phyloP scores from a whole-genome alignment of 2,888 invertebrate genomes.

The Epirrhoe alternata region DNA sequence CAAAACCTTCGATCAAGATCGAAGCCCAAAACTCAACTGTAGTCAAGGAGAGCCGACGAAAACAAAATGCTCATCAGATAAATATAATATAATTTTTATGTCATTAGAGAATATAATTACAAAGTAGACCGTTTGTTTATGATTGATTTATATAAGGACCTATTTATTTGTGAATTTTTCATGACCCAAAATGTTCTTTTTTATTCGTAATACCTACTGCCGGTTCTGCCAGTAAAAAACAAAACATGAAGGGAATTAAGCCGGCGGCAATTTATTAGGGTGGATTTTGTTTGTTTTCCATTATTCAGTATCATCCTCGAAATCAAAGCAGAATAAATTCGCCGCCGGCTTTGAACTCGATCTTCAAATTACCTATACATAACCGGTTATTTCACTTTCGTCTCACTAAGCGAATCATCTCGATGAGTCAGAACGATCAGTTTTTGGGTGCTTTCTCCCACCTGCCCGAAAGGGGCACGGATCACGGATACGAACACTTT shows the following conservation, averaged over 20 bases:
- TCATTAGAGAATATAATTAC: no score
- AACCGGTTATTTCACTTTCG: constrained; percentile 80
- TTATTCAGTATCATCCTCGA: constrained; percentile 33
- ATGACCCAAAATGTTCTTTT: neutral
- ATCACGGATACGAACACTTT: constrained; percentile 82
- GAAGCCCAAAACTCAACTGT: no score
- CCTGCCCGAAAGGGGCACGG: constrained; percentile 80
- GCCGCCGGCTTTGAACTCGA: constrained; percentile 52
- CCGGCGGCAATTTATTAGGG: constrained; percentile 30
- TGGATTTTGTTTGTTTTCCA: constrained; percentile 34
- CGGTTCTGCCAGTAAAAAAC: neutral
- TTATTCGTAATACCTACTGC: neutral
- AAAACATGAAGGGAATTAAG: neutral
- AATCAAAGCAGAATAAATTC: constrained; percentile 16
- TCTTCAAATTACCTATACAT: constrained; percentile 62
- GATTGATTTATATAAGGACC: no score
- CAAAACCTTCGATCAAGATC: no score
- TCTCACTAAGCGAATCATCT: constrained; percentile 63
- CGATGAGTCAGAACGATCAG: constrained; percentile 75
- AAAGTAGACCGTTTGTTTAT: no score
- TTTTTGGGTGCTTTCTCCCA: constrained; percentile 83
- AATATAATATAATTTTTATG: no score
- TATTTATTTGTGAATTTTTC: neutral
- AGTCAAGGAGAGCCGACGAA: no score
- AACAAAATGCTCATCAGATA: no score